These are phyloP conservation scores for Bovichtus diacanthus DNA, from an alignment of 2,797 vertebrate species.

Conservation along the genomic window DNA sequence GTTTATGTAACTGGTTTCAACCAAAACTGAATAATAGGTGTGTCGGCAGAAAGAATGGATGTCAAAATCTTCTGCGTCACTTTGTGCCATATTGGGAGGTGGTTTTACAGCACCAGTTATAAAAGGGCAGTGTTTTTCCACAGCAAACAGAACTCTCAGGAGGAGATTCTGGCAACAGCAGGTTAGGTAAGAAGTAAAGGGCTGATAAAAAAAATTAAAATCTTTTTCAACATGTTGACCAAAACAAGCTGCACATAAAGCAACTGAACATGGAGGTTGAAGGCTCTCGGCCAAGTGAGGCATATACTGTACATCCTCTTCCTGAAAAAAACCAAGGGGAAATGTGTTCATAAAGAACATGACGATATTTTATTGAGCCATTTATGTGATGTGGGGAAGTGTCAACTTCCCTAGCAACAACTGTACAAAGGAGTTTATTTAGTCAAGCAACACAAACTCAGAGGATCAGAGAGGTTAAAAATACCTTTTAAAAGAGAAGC, in stretches of 20 bases:
- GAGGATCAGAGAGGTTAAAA: slow-evolving; percentile 1
- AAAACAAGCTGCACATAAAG: not conserved
- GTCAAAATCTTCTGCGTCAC: not conserved
- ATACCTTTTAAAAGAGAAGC: no score
- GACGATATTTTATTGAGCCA: slow-evolving; percentile 6
- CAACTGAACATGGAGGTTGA: not conserved
- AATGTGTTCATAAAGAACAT: not conserved
- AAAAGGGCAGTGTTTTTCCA: slow-evolving; percentile 3
- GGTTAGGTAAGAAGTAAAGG: not conserved
- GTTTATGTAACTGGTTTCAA: slow-evolving; percentile 11
- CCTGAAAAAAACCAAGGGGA: not conserved
- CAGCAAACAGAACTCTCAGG: slow-evolving; percentile 19
- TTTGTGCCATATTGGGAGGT: not conserved
- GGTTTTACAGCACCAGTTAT: not conserved
- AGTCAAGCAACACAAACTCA: not conserved
- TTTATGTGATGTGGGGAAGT: slow-evolving; percentile 10
- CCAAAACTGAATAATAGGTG: slow-evolving; percentile 5
- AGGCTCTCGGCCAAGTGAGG: not conserved
- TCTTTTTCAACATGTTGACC: not conserved
- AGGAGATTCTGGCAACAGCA: slow-evolving; percentile 11
- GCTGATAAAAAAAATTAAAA: not conserved
- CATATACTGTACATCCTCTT: slow-evolving; percentile 3
- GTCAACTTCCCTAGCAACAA: not conserved
- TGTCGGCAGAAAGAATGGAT: not conserved
- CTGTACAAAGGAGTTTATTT: not conserved